A percentile compares a stretch with the other conserved stretches of the same genome.
phyloP scores from a whole-genome alignment of 1,140 invertebrate genomes.

The Atta texana region DNA sequence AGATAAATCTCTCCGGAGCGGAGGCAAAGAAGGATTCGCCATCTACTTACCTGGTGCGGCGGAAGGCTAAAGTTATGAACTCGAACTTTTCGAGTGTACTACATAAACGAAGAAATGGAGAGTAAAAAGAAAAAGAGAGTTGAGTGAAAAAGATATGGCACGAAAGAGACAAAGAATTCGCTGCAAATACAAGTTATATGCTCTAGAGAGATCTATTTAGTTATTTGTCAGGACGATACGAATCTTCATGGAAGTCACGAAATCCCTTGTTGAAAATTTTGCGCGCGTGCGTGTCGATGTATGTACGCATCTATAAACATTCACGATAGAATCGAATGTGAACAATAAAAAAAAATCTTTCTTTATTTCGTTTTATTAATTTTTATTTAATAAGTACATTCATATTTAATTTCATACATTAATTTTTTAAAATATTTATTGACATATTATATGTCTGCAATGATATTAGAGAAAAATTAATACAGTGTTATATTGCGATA shows the following conservation, averaged over 20 bases:
- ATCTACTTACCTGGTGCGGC: not conserved
- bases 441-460: not conserved
- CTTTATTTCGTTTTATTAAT: not conserved
- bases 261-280: slow-evolving; percentile 62
- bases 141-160: slow-evolving; percentile 62
- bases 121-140: slow-evolving; percentile 1
- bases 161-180: slow-evolving; percentile 34
- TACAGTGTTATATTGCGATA: not conserved
- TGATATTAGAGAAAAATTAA: not conserved
- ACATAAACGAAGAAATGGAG: slow-evolving; percentile 31
- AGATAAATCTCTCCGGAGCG: slow-evolving; percentile 73
- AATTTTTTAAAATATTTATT: not conserved
- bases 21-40: not conserved
- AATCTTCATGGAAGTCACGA: slow-evolving; percentile 73
- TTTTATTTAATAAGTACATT: not conserved
- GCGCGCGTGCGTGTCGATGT: not conserved
- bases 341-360: not conserved
- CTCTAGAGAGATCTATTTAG: slow-evolving; percentile 66
- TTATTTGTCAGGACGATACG: slow-evolving; percentile 76
- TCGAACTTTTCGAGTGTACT: slow-evolving; percentile 73
- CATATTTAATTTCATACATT: not conserved
- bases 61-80: slow-evolving; percentile 69
- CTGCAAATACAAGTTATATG: slow-evolving; percentile 68
- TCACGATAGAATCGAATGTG: not conserved
- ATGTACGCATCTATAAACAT: not conserved